Evolutionary conservation across 2,888 invertebrate genomes (phyloP).

Genomic region (Argynnis bischoffii): DNA sequence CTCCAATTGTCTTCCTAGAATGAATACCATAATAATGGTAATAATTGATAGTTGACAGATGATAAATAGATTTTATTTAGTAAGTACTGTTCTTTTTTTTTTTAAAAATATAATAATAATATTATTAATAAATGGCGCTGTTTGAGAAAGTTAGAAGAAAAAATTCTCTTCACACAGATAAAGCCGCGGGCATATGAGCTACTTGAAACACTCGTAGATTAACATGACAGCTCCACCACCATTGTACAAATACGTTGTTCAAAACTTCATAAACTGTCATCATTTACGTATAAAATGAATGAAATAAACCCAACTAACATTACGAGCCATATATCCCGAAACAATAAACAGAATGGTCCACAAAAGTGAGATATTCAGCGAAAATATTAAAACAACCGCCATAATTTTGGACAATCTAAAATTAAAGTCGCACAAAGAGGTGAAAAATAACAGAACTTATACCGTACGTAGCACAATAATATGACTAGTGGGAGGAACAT

Average conservation of each 20-base stretch:
- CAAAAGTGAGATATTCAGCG: slow-evolving; percentile 1
- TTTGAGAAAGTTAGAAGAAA: too few species aligned
- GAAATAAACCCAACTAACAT: slow-evolving; percentile 3
- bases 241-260: background rate
- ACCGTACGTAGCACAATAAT: slow-evolving; percentile 3
- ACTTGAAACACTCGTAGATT: too few species aligned
- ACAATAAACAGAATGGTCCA: slow-evolving; percentile 13
- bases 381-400: slow-evolving; percentile 16
- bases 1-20: too few species aligned
- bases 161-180: too few species aligned
- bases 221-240: too few species aligned
- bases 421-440: slow-evolving; percentile 25
- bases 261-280: slow-evolving; percentile 3
- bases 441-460: slow-evolving; percentile 13
- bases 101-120: too few species aligned
- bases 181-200: too few species aligned
- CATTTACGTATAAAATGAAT: slow-evolving; percentile 7
- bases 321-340: slow-evolving; percentile 3
- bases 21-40: too few species aligned
- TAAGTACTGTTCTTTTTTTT: too few species aligned
- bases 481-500: background rate
- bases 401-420: slow-evolving; percentile 26
- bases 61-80: too few species aligned
- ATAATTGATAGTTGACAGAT: too few species aligned
- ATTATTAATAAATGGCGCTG: too few species aligned